Base-by-base conservation (phyloP, 2,888 invertebrate species). In the Cylindroiulus punctatus region DNA sequence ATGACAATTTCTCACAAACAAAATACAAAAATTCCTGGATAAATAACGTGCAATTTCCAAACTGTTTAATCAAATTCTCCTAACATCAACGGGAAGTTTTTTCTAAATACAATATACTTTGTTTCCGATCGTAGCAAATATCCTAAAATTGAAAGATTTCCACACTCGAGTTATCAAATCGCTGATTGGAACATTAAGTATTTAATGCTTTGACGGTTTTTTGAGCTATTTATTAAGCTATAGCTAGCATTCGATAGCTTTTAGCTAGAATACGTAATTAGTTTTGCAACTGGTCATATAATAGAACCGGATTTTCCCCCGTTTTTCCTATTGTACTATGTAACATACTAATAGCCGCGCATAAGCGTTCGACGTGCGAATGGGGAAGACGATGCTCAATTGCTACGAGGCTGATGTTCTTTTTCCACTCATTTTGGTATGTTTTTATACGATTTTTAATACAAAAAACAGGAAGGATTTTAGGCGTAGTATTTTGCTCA, bases 371-470 rank as follows among this genome's bases (percentile, higher is more conserved):
- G 26, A 65, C 22, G 26, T 65, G n/a, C 65, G 65, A 26, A 65
- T 65, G 65, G 65, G 65, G 26, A 65, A 65, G 65, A 65, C 65
- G n/a, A 52, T 52, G 65, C 65, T 65, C 65, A 65, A 65, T 65
- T 65, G 65, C 65, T 65, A 65, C 26, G 65, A 65, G 26, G 65
- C 65, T 14, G 65, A n/a, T 26, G 65, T 65, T 65, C 65, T 65
- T 65, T 65, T 65, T 65, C 65, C 65, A 65, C 65, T 65, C 65
- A 65, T 65, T 65, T 65, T 65, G 65, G 65, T 65, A 65, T 65
- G 65, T 57, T 65, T 65, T 65, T 65, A 65, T 65, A 65, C 65
- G 65, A 65, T 65, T 65, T 65, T 65, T 65, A 65, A 65, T 65
- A 65, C 65, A 65, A 10, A 65, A 65, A 26, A 26, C 7, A 65